Evolutionary conservation across 2,113 vertebrate species (phyloP).

Genomic region (Accipiter cooperii): DNA sequence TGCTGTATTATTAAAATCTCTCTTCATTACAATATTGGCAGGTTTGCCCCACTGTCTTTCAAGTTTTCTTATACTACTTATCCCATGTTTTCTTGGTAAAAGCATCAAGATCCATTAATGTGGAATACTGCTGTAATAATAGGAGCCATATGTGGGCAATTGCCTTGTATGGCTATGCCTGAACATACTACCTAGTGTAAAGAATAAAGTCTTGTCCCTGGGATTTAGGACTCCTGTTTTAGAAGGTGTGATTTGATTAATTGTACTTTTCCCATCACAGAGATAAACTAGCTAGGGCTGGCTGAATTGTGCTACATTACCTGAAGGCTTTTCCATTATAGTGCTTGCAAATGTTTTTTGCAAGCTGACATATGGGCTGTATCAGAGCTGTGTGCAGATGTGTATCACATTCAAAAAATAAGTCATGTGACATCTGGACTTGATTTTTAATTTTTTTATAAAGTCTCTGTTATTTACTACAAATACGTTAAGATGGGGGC

Average conservation of each 20-base stretch:
- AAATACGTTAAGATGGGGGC: neutral
- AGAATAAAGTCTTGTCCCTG: neutral
- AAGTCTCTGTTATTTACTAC: neutral
- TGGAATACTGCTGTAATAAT: neutral
- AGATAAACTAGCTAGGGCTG: neutral
- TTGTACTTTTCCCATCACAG: neutral
- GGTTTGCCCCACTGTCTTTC: neutral
- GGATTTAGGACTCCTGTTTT: neutral
- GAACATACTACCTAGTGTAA: neutral
- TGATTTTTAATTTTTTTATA: neutral
- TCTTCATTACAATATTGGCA: neutral
- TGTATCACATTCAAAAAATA: neutral
- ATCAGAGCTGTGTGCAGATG: neutral
- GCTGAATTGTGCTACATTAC: neutral
- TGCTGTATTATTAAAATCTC: neutral
- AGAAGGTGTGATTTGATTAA: neutral
- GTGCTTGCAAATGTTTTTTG: neutral
- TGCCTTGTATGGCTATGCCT: neutral
- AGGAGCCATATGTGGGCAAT: neutral
- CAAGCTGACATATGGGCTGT: neutral
- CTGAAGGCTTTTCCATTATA: neutral
- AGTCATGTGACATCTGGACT: neutral
- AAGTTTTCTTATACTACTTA: neutral
- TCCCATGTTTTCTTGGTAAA: neutral
- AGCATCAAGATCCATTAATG: neutral